Conservation (phyloP, 64 coral and sea anemone genomes). For the Acropora tenuis region DNA sequence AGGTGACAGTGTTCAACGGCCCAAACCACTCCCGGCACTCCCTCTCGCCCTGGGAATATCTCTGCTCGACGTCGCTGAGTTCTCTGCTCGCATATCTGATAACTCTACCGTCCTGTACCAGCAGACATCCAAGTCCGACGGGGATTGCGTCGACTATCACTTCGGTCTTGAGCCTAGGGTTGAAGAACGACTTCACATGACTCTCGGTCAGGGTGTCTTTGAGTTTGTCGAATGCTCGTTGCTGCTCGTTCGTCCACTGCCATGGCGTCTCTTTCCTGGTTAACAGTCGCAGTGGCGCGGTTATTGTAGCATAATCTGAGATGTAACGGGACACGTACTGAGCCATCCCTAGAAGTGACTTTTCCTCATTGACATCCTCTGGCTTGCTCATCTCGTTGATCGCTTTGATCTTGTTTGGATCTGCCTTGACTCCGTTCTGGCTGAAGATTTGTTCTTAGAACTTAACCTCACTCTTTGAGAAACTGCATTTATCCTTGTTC, state of each 20-base stretch:
- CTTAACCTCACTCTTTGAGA: constrained; percentile 15
- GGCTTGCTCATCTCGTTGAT: too few relatives aligned
- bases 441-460: constrained; percentile 52
- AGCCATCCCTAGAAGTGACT: constrained; percentile 52
- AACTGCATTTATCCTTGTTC: constrained; percentile 42
- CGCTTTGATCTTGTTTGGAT: constrained; percentile 26
- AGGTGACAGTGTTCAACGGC: not conserved
- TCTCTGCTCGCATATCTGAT: constrained; percentile 77
- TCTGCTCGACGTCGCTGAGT: constrained; percentile 65
- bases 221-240: constrained; percentile 56
- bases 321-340: constrained; percentile 71
- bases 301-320: constrained; percentile 38
- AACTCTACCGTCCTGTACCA: constrained; percentile 59
- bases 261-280: constrained; percentile 37
- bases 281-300: constrained; percentile 25
- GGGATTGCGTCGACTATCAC: constrained; percentile 7
- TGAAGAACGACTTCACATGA: constrained; percentile 72
- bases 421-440: not conserved
- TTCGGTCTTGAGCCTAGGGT: constrained; percentile 53
- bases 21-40: constrained; percentile 73
- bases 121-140: constrained; percentile 26
- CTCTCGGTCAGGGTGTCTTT: constrained; percentile 48
- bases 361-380: constrained; percentile 3
- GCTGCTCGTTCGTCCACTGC: constrained; percentile 55
- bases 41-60: constrained; percentile 73